phyloP scores from a whole-genome alignment of 2,888 invertebrate genomes.

The Malachius bipustulatus region DNA sequence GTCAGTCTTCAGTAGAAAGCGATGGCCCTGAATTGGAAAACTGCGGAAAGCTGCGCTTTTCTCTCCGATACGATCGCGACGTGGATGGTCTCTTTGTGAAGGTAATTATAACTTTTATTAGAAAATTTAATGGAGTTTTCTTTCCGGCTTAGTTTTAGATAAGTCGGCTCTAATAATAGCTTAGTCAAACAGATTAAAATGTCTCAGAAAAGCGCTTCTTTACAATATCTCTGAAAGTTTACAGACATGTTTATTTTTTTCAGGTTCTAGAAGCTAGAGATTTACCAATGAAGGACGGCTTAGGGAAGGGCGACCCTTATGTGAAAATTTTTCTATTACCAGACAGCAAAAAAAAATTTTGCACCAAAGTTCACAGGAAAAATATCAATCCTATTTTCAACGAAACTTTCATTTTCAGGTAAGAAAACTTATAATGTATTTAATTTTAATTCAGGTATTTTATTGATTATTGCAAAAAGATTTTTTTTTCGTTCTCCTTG shows the following conservation, averaged over 20 bases:
- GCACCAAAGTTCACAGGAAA: conserved; percentile 72
- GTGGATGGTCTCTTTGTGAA: conserved; percentile 69
- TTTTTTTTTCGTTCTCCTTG: too few relatives aligned
- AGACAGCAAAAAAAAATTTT: conserved; percentile 75
- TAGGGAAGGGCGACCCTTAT: conserved; percentile 79
- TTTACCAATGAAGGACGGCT: conserved; percentile 72
- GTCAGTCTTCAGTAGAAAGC: conserved; percentile 62
- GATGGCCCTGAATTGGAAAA: conserved; percentile 54
- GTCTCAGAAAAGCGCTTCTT: too few relatives aligned
- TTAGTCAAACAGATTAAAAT: too few relatives aligned
- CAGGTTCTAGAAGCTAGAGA: conserved; percentile 64
- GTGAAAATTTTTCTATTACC: conserved; percentile 75
- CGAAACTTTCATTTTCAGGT: conserved; percentile 76
- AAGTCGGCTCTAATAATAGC: too few relatives aligned
- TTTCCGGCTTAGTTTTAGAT: too few relatives aligned
- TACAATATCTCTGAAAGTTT: too few relatives aligned
- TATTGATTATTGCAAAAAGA: too few relatives aligned
- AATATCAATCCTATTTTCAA: conserved; percentile 73
- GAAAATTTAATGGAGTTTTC: too few relatives aligned
- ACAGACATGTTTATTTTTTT: conserved; percentile 13
- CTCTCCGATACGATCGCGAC: conserved; percentile 68
- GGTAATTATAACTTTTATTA: conserved; percentile 47
- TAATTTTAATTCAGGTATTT: too few relatives aligned
- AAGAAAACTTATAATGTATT: too few relatives aligned
- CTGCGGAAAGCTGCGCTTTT: conserved; percentile 71